These are phyloP conservation scores for Spondyliosoma cantharus DNA, from an alignment of 2,797 vertebrate genomes.

Conservation along the genomic window DNA sequence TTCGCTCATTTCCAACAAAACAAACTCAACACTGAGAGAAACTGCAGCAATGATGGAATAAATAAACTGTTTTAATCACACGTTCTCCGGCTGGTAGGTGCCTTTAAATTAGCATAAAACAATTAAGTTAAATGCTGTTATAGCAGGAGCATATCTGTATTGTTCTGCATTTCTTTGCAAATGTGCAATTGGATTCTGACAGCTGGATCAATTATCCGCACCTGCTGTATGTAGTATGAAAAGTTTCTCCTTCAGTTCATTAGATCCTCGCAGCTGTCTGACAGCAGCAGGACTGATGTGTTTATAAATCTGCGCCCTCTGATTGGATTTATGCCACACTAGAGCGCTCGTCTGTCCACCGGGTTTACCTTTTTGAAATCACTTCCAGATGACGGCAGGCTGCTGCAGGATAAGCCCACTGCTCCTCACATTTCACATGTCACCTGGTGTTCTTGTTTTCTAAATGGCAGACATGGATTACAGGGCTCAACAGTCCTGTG, in stretches of 20 bases:
- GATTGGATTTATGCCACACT: background rate
- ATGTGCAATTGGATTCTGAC: background rate
- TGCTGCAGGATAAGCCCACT: background rate
- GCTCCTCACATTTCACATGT: background rate
- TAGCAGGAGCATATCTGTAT: too few relatives aligned
- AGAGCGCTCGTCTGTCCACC: background rate
- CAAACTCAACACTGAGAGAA: background rate
- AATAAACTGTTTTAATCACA: background rate
- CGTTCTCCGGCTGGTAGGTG: background rate
- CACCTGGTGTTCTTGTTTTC: background rate
- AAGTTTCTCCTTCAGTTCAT: background rate
- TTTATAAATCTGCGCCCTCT: background rate
- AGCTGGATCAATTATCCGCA: background rate
- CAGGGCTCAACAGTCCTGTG: too few relatives aligned
- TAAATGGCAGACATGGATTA: too few relatives aligned
- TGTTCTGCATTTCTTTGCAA: background rate
- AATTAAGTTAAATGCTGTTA: too few relatives aligned
- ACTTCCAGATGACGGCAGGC: background rate
- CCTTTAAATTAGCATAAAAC: background rate
- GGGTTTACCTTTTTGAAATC: background rate
- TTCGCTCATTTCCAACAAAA: too few relatives aligned
- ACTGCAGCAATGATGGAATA: background rate
- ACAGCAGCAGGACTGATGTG: background rate
- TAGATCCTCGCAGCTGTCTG: background rate
- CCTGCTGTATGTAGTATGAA: background rate